phyloP scores from a whole-genome alignment of 37 sponge, comb jelly and placozoan genomes.

The Eunapius fragilis region DNA sequence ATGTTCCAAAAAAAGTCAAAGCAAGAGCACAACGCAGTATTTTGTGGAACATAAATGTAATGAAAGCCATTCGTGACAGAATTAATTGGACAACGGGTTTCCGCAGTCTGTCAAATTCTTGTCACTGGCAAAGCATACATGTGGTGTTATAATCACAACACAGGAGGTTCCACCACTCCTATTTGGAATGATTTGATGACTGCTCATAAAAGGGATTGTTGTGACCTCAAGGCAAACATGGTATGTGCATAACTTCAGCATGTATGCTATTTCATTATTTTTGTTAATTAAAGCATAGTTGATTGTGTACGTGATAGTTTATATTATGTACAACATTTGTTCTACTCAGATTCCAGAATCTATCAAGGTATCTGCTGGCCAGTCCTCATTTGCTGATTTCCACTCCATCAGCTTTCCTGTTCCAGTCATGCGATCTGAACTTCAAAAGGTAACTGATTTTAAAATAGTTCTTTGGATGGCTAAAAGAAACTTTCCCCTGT shows the following conservation, averaged over 20 bases:
- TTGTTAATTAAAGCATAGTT: not conserved
- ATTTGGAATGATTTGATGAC: not conserved
- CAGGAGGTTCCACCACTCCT: not conserved
- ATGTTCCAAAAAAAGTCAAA: not conserved
- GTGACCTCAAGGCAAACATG: not conserved
- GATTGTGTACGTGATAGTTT: not conserved
- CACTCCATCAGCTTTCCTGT: not conserved
- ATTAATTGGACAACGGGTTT: not conserved
- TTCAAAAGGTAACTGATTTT: not conserved
- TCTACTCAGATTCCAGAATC: not conserved
- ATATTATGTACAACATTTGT: not conserved
- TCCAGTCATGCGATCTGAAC: not conserved
- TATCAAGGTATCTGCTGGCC: not conserved
- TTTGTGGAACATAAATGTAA: not conserved
- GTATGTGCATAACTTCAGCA: not conserved
- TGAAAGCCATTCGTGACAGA: not conserved
- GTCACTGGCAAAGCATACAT: not conserved
- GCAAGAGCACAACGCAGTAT: not conserved
- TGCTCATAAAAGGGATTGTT: not conserved
- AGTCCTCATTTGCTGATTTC: not conserved
- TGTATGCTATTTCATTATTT: not conserved
- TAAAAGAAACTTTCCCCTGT: not conserved
- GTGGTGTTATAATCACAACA: not conserved
- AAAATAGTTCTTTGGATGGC: not conserved
- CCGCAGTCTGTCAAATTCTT: not conserved